Base-by-base conservation (phyloP, 2,888 invertebrate species). In the Anticlea derivata region DNA sequence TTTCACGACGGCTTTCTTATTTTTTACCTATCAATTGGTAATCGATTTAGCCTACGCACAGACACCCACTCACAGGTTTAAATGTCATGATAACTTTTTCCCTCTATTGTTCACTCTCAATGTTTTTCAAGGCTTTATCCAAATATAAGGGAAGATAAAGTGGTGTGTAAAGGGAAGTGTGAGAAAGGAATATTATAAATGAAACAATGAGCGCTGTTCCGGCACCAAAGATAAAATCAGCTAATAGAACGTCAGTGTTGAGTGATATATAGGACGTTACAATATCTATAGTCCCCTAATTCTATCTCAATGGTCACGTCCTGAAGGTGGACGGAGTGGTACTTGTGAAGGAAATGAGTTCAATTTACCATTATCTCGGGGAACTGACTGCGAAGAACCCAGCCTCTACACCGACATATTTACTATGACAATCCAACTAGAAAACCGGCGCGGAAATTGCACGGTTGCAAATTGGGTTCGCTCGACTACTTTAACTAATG, bases 341-440 rank as follows among this genome's bases (percentile, higher is more conserved):
- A 65, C 66, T 75, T 72, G 67, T 73, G 68, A 65, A 80, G 83
- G 84, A 86, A 87, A 85, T 82, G 80, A 80, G 78, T 79, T 80
- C 82, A 83, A 85, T 84, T 85, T 82, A 77, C 75, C 72, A 84
- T 85, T 84, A 83, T 81, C 80, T 80, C 75, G 73, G 73, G 53
- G 74, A 82, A 78, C 79, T 73, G 78, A 73, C 67, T 75, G 69
- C 70, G 66, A 67, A 65, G 70, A 68, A 69, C 70, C 73, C 73
- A 64, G 69, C 68, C 68, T 66, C 58, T 74, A 69, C 63, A 70
- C 67, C 62, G 65, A 65, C 73, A 73, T 77, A 80, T 77, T 80
- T 74, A 75, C 66, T 74, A 71, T 71, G 71, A 64, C 72, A 78
- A 75, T 65, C 71, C 74, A 68, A 71, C 69, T 74, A 74, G 76